phyloP scores from a whole-genome alignment of 1,140 invertebrate genomes.

The Drosophila pseudoobscura region DNA sequence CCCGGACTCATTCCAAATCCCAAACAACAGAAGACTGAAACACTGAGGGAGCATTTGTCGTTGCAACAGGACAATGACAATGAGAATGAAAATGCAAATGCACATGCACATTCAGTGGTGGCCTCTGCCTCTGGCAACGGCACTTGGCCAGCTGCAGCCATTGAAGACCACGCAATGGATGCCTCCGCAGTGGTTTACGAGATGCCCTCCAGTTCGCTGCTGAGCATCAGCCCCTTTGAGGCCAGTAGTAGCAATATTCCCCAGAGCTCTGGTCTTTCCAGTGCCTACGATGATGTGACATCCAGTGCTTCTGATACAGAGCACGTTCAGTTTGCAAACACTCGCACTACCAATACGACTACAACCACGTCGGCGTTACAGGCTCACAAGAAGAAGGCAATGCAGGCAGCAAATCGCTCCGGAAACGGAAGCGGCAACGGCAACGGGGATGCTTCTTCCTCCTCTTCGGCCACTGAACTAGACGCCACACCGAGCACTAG shows the following conservation, averaged over 20 bases:
- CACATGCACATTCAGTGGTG: conserved; percentile 16
- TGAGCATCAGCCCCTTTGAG: conserved; percentile 64
- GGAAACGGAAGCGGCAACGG: background rate
- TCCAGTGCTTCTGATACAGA: conserved; percentile 74
- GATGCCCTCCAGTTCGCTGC: conserved; percentile 58
- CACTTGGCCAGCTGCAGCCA: conserved; percentile 61
- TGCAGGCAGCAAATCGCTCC: conserved; percentile 32
- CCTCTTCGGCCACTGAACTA: conserved; percentile 43
- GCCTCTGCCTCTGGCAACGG: conserved; percentile 25
- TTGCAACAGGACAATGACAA: conserved; percentile 15
- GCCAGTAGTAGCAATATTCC: conserved; percentile 27
- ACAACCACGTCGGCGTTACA: conserved; percentile 71
- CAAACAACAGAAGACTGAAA: conserved; percentile 68
- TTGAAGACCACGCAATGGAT: conserved; percentile 69
- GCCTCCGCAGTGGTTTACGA: conserved; percentile 41
- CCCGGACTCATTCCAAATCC: conserved; percentile 48
- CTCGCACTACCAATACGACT: conserved; percentile 76
- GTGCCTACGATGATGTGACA: conserved; percentile 64
- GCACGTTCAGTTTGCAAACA: conserved; percentile 74
- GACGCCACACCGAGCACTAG: conserved; percentile 67
- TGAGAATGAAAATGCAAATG: conserved; percentile 12
- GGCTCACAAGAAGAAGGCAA: conserved; percentile 65
- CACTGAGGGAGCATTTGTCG: conserved; percentile 1
- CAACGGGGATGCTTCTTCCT: conserved; percentile 22
- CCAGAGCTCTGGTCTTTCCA: background rate